Evolutionary conservation across 2,113 vertebrate genomes (phyloP).

Genomic region (Solea solea): DNA sequence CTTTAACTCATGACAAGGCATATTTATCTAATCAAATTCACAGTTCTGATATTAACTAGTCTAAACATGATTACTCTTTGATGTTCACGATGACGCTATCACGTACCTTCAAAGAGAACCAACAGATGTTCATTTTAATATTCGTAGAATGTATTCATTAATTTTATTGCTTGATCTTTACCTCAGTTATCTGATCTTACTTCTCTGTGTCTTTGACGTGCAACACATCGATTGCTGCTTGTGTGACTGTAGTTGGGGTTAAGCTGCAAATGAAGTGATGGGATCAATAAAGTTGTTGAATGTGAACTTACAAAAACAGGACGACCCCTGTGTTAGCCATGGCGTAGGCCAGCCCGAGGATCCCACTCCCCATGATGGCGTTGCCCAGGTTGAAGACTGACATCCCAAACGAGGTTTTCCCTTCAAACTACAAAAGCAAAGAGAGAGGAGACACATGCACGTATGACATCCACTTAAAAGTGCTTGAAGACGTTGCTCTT

Average conservation of each 20-base stretch:
- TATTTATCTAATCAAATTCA: neutral
- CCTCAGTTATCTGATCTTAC: too few species aligned
- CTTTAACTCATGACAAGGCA: neutral
- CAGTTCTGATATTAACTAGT: neutral
- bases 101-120: too few species aligned
- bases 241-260: too few species aligned
- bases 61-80: too few species aligned
- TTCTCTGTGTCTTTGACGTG: too few species aligned
- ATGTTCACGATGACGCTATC: too few species aligned
- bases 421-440: constrained; percentile 86
- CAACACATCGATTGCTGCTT: too few species aligned
- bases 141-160: too few species aligned
- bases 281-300: too few species aligned
- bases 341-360: constrained; percentile 94
- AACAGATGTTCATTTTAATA: too few species aligned
- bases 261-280: too few species aligned
- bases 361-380: constrained; percentile 98
- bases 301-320: constrained; percentile 92
- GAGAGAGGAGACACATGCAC: neutral
- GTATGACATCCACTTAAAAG: neutral
- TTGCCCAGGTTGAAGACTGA: constrained; percentile 98
- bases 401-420: constrained; percentile 98
- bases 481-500: neutral
- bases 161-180: too few species aligned
- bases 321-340: constrained; percentile 97